A percentile compares a stretch with the other conserved stretches of the same genome.
phyloP scores from a whole-genome alignment of 1,140 invertebrate species.

The Calliopsis andreniformis region DNA sequence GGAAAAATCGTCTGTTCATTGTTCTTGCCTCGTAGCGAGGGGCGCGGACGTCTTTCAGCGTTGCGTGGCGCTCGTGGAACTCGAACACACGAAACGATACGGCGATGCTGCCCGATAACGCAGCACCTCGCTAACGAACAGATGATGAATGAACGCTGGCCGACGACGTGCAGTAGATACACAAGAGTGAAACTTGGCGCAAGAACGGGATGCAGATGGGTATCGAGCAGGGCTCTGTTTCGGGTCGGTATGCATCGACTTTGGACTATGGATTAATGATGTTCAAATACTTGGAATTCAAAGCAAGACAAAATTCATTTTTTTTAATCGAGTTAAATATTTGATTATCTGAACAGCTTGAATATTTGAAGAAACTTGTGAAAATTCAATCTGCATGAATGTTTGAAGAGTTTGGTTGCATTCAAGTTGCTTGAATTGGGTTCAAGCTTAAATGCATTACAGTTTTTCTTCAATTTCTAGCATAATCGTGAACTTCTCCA shows the following conservation, averaged over 20 bases:
- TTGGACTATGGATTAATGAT: neutral
- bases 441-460: too few relatives aligned
- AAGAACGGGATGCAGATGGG: conserved; percentile 7
- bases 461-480: too few relatives aligned
- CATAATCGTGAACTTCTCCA: too few relatives aligned
- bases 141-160: conserved; percentile 24
- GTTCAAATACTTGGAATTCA: too few relatives aligned
- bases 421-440: too few relatives aligned
- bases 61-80: conserved; percentile 9
- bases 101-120: neutral
- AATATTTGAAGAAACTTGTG: too few relatives aligned
- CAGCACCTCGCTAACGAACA: conserved; percentile 15
- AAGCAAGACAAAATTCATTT: too few relatives aligned
- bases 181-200: neutral
- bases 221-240: neutral
- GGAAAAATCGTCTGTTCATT: conserved; percentile 18
- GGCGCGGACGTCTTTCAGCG: conserved; percentile 1
- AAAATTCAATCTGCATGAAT: too few relatives aligned
- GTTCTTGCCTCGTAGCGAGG: conserved; percentile 15
- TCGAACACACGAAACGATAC: conserved; percentile 14
- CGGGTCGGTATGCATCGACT: conserved; percentile 8
- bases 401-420: too few relatives aligned
- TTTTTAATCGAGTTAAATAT: too few relatives aligned
- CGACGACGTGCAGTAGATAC: too few relatives aligned
- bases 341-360: too few relatives aligned